Conservation (phyloP, 2,888 invertebrate genomes). For the Pristionchus japonicus region DNA sequence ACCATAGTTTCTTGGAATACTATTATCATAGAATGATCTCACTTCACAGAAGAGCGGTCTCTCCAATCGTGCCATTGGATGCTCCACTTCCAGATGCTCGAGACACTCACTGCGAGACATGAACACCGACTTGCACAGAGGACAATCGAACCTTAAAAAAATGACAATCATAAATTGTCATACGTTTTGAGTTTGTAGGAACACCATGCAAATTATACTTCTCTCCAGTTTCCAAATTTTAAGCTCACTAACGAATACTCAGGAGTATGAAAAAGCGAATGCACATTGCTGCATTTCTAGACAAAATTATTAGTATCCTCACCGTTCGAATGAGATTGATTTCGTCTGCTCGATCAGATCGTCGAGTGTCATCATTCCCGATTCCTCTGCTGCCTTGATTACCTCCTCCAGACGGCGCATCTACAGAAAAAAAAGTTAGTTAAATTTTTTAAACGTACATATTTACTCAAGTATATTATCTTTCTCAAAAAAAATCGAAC, state of each 20-base stretch:
- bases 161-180: background rate
- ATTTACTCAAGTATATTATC: too few species aligned
- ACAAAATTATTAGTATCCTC: too few species aligned
- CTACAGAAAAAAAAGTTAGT: slow-evolving; percentile 49
- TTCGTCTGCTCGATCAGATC: slow-evolving; percentile 66
- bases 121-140: slow-evolving; percentile 70
- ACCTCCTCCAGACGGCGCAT: slow-evolving; percentile 62
- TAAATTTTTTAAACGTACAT: background rate
- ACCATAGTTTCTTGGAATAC: background rate
- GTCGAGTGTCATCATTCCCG: slow-evolving; percentile 50
- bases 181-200: too few species aligned
- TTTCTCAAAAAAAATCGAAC: too few species aligned
- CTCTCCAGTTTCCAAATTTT: background rate
- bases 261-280: too few species aligned
- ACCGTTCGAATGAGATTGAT: slow-evolving; percentile 69
- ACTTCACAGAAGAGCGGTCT: slow-evolving; percentile 71
- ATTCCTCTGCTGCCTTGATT: slow-evolving; percentile 56
- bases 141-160: slow-evolving; percentile 69
- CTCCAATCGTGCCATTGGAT: slow-evolving; percentile 60
- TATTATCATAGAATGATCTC: background rate
- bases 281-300: too few species aligned
- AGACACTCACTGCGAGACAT: slow-evolving; percentile 68
- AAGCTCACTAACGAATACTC: background rate
- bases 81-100: slow-evolving; percentile 66
- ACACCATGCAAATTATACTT: too few species aligned